These are phyloP conservation scores for Corythornis vintsioides DNA, from an alignment of 2,113 vertebrate species.

Conservation along the genomic window DNA sequence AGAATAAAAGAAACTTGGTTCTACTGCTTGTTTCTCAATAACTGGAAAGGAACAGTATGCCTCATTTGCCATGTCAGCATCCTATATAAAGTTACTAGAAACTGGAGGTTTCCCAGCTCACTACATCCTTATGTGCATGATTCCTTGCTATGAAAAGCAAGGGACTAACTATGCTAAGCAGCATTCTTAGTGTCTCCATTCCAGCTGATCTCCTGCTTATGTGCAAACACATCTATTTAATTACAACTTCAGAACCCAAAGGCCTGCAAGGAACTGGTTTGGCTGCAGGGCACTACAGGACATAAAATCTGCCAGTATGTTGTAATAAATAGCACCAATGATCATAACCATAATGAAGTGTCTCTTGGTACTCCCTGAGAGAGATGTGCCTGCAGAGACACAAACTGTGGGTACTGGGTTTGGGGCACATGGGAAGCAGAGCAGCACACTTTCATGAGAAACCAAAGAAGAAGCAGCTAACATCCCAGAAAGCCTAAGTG, in stretches of 20 bases:
- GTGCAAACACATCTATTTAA: background rate
- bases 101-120: background rate
- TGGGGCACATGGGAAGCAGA: background rate
- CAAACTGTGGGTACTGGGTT: background rate
- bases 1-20: background rate
- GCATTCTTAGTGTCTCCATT: background rate
- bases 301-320: background rate
- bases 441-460: background rate
- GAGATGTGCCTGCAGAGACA: background rate
- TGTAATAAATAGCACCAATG: background rate
- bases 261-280: background rate
- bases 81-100: background rate
- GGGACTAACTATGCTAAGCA: background rate
- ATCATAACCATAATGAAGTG: background rate
- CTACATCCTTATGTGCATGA: rapidly evolving
- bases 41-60: background rate
- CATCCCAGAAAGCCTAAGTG: background rate
- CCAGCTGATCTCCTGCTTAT: background rate
- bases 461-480: background rate
- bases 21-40: background rate
- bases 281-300: background rate
- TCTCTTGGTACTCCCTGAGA: background rate
- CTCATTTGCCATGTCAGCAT: background rate
- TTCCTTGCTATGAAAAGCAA: background rate
- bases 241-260: background rate